A percentile compares a stretch with the other conserved stretches of the same genome.
phyloP scores from a whole-genome alignment of 1,140 invertebrate genomes.

The Metaphire vulgaris region DNA sequence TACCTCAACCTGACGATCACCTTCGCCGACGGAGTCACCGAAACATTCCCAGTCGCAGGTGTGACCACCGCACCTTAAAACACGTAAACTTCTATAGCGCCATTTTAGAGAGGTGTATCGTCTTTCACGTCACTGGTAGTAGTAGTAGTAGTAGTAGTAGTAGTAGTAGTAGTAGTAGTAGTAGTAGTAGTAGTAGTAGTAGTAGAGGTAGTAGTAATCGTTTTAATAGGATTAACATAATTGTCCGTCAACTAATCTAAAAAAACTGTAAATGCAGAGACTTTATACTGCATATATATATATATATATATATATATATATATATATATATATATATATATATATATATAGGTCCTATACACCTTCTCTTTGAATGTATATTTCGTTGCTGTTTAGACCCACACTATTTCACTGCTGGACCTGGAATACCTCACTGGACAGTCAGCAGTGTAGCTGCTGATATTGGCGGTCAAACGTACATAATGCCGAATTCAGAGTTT shows the following conservation, averaged over 20 bases:
- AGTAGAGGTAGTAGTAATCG: neutral
- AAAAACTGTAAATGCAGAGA: too few species aligned
- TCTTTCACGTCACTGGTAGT: neutral
- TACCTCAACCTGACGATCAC: conserved; percentile 5
- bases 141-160: neutral
- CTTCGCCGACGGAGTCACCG: conserved; percentile 17
- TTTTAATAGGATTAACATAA: neutral
- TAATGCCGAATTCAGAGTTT: conserved; percentile 11
- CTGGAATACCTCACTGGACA: neutral
- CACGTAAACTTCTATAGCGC: too few species aligned
- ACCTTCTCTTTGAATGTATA: too few species aligned
- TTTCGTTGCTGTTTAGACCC: too few species aligned
- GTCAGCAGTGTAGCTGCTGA: neutral
- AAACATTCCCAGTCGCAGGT: conserved; percentile 16
- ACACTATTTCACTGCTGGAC: conserved; percentile 14
- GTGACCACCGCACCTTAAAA: too few species aligned
- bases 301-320: too few species aligned
- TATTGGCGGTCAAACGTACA: neutral
- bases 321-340: too few species aligned
- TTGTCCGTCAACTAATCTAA: too few species aligned
- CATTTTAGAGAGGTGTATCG: neutral
- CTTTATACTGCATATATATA: too few species aligned
- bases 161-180: neutral
- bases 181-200: neutral
- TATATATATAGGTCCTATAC: too few species aligned